Base-by-base conservation (phyloP, 2,797 vertebrate species). In the Percopsis omiscomaycus region DNA sequence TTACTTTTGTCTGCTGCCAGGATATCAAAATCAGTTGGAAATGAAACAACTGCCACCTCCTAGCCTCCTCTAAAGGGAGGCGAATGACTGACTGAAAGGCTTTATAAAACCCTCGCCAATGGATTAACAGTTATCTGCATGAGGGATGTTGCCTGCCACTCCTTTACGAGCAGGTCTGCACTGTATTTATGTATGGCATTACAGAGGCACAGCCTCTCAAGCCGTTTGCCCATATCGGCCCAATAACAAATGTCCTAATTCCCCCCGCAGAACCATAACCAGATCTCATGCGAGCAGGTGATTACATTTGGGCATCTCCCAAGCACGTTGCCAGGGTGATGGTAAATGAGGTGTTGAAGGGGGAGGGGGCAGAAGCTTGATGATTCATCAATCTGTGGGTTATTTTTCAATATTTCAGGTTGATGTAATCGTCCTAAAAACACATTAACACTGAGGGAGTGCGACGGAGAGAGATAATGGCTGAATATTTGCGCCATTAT, bases 361-460 rank as follows among this genome's bases (percentile, higher is more conserved):
- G 70, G 81, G 73, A 59, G 79, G 83, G 74, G 61, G 51, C 63
- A 32, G 53, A 1, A 27, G 64, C 73, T 73, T 75, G 71, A 88
- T 89, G 87, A 91, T 90, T 89, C 87, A 78, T 90, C 87, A 87
- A 89, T 92, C 89, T 83, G 77, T 10, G 59, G 66, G 80, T 78
- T 89, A 77, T 86, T 89, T 85, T 90, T 89, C 85, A 88, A 88
- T 89, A 86, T 84, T 89, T 91, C 89, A 88, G 73, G 69, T 71
- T 83, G 89, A 92, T 91, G 87, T 86, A 90, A 90, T 92, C 84
- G 79, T 87, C 83, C 84, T 77, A 74, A 79, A 84, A 93, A 89
- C 75, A 80, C 91, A 92, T 93, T 93, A 92, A 88, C 88, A 87
- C 86, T 84, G 90, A 90, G 77, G 74, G 85, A 84, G 81, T 55